Evolutionary conservation across 2,113 vertebrate genomes (phyloP), one percentile per base, ranked within the genome.

Genomic region (Pseudorhombus dupliciocellatus): DNA sequence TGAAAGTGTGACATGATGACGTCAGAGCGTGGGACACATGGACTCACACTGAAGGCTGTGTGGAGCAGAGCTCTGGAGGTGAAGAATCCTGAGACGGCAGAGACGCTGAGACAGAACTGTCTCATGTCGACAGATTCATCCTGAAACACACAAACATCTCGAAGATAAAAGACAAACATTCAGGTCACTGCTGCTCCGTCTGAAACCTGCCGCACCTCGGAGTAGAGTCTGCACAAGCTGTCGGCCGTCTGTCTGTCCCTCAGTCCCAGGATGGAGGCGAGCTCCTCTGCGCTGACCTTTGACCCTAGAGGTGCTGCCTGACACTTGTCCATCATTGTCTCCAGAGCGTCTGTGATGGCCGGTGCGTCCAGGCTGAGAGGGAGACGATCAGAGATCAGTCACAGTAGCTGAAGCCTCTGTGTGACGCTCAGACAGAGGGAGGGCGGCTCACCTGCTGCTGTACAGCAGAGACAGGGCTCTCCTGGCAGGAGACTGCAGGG

Each of bases 401-500:
- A 48, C 46, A 37, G 10, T 2, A 10, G 4, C 4, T 37, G 4
- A 37, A 37, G 34, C 34, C 2, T 3, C 10, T 37, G 34, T 37
- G 10, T 37, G n/a, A n/a, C n/a, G n/a, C n/a, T 1, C 48, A 14
- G 50, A 52, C 50, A 10, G 8, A 24, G 1, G 52, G 12, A n/a
- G 18, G 46, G 8, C 12, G 4, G 30, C 84, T 80, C 28, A 92
- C 93, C 88, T 40, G 0, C 73, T 15, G 16, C 16, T 48, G 31
- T 31, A 69, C 55, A 94, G 80, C 69, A 89, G 74, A 0, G 4
- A 50, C 28, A 93, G 91, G 0, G 89, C 85, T 24, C 93, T 90
- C 86, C 91, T 92, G 67, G 94, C 93, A 3, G 90, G 94, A 0
- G 94, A 92, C n/a, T 94, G 93, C 74, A 96, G 26, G 0, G 95